These are phyloP conservation scores for Gavia stellata DNA, from an alignment of 2,113 vertebrate genomes.

Conservation along the genomic window DNA sequence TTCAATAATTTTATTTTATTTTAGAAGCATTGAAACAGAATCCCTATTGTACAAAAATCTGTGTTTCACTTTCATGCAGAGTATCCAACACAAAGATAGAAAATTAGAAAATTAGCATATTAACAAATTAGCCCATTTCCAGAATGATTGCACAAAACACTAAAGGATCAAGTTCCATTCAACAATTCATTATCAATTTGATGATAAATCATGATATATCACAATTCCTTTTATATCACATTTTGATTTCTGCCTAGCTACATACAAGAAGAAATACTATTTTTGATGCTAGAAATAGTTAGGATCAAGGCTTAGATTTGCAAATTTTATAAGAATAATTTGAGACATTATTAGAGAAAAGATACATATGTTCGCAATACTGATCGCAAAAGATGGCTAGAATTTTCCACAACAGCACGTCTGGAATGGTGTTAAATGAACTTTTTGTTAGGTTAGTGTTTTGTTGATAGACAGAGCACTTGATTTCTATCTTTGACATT, in stretches of 20 bases:
- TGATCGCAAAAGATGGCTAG: not conserved
- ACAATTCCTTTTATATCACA: not conserved
- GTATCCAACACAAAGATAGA: not conserved
- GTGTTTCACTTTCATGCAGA: not conserved
- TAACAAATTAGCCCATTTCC: not conserved
- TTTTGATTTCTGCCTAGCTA: not conserved
- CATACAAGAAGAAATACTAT: not conserved
- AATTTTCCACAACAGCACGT: too few species aligned
- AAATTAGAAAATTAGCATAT: not conserved
- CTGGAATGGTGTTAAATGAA: constrained; percentile 16
- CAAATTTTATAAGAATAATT: not conserved
- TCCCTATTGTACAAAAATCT: not conserved
- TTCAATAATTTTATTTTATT: not conserved
- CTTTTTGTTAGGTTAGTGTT: not conserved
- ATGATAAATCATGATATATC: not conserved
- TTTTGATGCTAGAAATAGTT: not conserved
- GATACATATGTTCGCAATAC: not conserved
- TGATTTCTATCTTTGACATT: constrained; percentile 13
- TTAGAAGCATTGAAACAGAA: not conserved
- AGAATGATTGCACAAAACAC: not conserved
- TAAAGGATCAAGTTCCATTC: not conserved
- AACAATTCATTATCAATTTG: not conserved
- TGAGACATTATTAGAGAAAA: not conserved
- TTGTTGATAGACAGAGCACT: not conserved
- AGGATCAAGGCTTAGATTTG: not conserved